Base-by-base conservation (phyloP, 2,888 invertebrate species). In the Metacarcinus magister region DNA sequence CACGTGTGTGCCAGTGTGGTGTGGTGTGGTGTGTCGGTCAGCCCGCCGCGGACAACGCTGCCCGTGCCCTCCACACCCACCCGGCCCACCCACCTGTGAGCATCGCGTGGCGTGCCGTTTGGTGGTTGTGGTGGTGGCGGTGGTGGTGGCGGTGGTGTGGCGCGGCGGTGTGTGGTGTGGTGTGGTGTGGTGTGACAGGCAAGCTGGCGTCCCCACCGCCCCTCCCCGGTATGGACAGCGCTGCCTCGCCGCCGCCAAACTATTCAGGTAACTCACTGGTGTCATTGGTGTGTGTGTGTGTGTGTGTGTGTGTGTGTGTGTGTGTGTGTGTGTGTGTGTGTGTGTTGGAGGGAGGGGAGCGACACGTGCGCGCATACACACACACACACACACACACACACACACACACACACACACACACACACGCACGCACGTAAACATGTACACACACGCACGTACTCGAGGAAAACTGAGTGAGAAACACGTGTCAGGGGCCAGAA, bases 161-260 rank as follows among this genome's bases (percentile, higher is more conserved):
- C 13, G 82, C 32, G 82, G 82, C 32, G 82, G 82, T 82, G 82
- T 82, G 82, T 82, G 82, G 82, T 82, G 82, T 32, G 82, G 82
- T 82, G 82, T 28, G 28, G 82, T 82, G 75, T 43, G 95, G 95
- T 28, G 82, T 54, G 46, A 46, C 46, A 75, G 92, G 92, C 75
- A 82, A 44, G n/a, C 82, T 82, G 46, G 46, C 75, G 44, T 82
- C 82, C 75, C 67, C 91, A 46, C 46, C 92, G 67, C 92, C 28
- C 48, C 10, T 54, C 39, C 92, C 54, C 95, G 60, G 46, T 23
- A 95, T 95, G 95, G 95, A 95, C 95, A 95, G 43, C 87, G 95
- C 95, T 10, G 60, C 95, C 28, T 95, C 95, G 8, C 95, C 95
- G 13, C 95, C 95, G 10, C 95, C 95, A 28, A 95, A 95, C 92